These are phyloP conservation scores for Kryphioiulus occultus DNA, from an alignment of 2,888 invertebrate genomes.

Conservation along the genomic window DNA sequence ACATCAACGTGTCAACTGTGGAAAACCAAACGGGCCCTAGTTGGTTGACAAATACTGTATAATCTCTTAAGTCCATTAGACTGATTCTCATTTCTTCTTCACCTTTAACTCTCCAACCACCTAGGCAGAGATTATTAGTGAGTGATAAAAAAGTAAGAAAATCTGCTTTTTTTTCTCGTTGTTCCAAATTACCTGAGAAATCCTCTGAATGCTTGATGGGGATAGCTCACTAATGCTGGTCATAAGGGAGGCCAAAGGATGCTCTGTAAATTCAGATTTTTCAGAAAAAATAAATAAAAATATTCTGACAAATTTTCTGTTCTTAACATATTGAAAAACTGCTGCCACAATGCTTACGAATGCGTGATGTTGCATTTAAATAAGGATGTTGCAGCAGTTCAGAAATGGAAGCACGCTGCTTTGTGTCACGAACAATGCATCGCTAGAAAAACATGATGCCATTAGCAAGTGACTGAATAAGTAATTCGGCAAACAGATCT, in stretches of 20 bases:
- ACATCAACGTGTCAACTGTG: slow-evolving; percentile 44
- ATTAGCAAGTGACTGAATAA: too few relatives aligned
- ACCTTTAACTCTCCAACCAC: too few relatives aligned
- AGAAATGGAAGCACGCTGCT: slow-evolving; percentile 75
- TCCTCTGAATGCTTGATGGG: slow-evolving; percentile 13
- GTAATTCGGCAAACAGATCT: neutral
- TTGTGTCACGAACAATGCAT: slow-evolving; percentile 78
- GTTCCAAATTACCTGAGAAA: slow-evolving; percentile 27
- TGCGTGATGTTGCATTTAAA: slow-evolving; percentile 54
- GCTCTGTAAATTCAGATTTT: neutral
- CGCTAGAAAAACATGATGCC: slow-evolving; percentile 60
- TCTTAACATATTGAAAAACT: too few relatives aligned
- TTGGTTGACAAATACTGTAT: too few relatives aligned
- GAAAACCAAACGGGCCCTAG: neutral
- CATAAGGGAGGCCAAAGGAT: slow-evolving; percentile 18
- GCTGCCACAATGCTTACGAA: neutral
- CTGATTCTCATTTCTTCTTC: too few relatives aligned
- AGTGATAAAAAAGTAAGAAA: too few relatives aligned
- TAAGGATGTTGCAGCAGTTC: slow-evolving; percentile 72
- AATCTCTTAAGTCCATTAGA: too few relatives aligned
- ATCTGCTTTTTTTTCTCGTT: neutral
- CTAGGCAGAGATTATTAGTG: too few relatives aligned
- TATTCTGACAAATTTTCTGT: too few relatives aligned
- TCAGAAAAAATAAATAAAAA: neutral
- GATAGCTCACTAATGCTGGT: neutral